Evolutionary conservation across 2,113 vertebrate species (phyloP).

Genomic region (Pristiophorus japonicus): DNA sequence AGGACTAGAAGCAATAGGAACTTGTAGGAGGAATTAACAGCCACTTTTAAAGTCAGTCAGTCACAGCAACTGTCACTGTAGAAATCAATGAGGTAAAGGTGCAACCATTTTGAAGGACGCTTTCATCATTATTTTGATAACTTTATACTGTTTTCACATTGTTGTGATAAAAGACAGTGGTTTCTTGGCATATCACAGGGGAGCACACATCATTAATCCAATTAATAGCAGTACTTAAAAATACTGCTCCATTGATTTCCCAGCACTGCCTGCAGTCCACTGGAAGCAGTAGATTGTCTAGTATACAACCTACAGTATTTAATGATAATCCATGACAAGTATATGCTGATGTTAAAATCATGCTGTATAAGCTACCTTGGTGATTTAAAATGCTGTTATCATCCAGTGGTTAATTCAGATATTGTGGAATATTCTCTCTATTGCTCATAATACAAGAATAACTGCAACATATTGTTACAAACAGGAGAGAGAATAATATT

Average conservation of each 20-base stretch:
- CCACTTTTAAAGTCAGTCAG: background rate
- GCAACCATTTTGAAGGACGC: background rate
- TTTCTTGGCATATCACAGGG: background rate
- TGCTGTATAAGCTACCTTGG: background rate
- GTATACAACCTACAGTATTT: background rate
- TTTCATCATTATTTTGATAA: background rate
- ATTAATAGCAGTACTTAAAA: background rate
- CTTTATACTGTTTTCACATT: background rate
- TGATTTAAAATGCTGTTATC: background rate
- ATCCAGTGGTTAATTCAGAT: background rate
- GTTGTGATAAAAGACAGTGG: background rate
- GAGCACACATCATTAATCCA: background rate
- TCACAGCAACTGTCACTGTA: background rate
- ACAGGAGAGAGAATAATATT: background rate
- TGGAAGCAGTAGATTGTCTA: background rate
- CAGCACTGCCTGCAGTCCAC: background rate
- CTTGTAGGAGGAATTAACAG: background rate
- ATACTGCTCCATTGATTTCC: slow-evolving; percentile 7
- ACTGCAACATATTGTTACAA: background rate
- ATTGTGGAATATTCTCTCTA: background rate
- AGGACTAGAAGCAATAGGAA: background rate
- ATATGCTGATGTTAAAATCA: background rate
- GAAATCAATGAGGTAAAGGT: background rate
- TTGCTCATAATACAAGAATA: background rate
- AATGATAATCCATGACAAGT: background rate